Percentiles rank a stretch among this genome's conserved stretches.
phyloP scores from a whole-genome alignment of 2,113 vertebrate species.

The Saguinus imperator region DNA sequence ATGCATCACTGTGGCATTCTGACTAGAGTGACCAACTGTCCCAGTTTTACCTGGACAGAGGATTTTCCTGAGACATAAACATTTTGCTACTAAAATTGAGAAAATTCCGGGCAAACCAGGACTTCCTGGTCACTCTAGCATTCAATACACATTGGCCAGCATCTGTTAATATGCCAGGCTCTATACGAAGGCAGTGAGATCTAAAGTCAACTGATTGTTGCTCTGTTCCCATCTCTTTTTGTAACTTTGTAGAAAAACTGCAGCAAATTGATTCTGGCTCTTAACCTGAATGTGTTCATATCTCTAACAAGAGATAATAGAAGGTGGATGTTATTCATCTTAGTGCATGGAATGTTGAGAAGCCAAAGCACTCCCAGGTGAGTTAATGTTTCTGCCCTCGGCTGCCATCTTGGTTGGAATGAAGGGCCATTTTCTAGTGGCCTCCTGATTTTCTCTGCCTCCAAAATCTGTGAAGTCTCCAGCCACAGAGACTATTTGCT shows the following conservation, averaged over 20 bases:
- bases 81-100: background rate
- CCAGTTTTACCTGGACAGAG: background rate
- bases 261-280: background rate
- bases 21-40: background rate
- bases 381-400: background rate
- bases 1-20: background rate
- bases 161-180: background rate
- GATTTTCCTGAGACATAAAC: background rate
- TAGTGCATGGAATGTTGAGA: background rate
- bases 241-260: background rate
- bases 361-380: background rate
- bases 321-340: background rate
- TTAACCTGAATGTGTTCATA: background rate
- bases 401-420: background rate
- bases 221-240: background rate
- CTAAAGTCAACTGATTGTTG: background rate
- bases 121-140: background rate
- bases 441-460: background rate
- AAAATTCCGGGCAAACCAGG: background rate
- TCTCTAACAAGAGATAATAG: background rate
- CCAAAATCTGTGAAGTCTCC: background rate
- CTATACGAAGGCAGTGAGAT: background rate
- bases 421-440: background rate
- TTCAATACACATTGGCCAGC: background rate
- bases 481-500: background rate